Conservation (phyloP, 2,113 vertebrate genomes). For the Phylloscopus trochiloides region DNA sequence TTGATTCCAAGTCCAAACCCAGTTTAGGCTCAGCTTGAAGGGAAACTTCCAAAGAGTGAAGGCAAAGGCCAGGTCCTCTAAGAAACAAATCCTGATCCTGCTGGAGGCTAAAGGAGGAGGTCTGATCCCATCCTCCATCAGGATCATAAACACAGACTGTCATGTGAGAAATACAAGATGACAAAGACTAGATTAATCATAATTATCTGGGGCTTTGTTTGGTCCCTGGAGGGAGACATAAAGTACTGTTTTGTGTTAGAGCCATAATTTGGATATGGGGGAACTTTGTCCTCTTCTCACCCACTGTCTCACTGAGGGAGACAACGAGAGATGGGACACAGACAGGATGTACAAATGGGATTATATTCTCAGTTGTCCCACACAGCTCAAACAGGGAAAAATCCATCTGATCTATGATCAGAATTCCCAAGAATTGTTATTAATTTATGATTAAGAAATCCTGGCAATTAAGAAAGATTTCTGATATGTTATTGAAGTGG, state of each 20-base stretch:
- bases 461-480: not conserved
- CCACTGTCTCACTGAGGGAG: not conserved
- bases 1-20: not conserved
- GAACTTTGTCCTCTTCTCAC: not conserved
- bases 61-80: not conserved
- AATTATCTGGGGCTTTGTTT: not conserved
- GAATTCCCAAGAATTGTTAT: not conserved
- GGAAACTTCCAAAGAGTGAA: not conserved
- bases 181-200: not conserved
- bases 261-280: not conserved
- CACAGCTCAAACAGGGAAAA: not conserved
- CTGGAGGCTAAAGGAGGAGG: not conserved
- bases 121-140: not conserved
- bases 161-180: not conserved
- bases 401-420: not conserved
- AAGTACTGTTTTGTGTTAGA: not conserved
- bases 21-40: not conserved
- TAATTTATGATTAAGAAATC: not conserved
- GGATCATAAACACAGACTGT: not conserved
- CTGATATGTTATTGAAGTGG: not conserved
- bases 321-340: not conserved
- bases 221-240: not conserved
- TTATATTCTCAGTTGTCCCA: not conserved
- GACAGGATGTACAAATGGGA: not conserved
- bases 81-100: not conserved